A percentile compares a stretch with the other conserved stretches of the same genome.
Conservation (phyloP, 2,113 vertebrate species). For the Pseudois nayaur region DNA sequence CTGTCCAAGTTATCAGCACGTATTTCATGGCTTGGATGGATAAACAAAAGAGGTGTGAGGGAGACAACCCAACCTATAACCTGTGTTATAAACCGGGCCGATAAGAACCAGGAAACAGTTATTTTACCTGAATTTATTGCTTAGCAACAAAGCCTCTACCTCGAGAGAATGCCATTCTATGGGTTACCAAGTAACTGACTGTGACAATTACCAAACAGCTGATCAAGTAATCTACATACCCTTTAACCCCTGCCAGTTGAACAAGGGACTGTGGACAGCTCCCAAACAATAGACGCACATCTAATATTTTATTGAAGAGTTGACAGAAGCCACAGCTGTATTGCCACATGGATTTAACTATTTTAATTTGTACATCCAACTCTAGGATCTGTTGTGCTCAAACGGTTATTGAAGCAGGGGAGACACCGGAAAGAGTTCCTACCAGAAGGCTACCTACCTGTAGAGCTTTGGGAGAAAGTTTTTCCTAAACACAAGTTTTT, state of each 20-base stretch:
- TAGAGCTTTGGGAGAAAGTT: background rate
- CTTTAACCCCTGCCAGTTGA: conserved; percentile 78
- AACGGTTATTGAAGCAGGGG: background rate
- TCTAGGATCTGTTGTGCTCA: background rate
- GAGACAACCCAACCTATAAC: background rate
- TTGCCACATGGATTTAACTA: conserved; percentile 62
- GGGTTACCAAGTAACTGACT: conserved; percentile 78
- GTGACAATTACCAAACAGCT: conserved; percentile 81
- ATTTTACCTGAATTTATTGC: conserved; percentile 80
- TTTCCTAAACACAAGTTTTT: background rate
- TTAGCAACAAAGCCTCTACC: conserved; percentile 79
- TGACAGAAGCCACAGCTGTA: conserved; percentile 76
- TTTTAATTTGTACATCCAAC: conserved; percentile 52
- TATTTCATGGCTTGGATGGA: background rate
- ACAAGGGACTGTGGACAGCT: conserved; percentile 71
- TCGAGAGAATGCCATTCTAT: conserved; percentile 67
- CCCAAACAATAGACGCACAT: conserved; percentile 76
- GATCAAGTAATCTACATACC: conserved; percentile 76
- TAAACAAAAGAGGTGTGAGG: background rate
- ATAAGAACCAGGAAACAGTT: conserved; percentile 68
- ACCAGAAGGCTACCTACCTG: background rate
- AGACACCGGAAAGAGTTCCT: background rate
- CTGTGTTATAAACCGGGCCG: conserved; percentile 28
- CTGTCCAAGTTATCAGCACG: background rate
- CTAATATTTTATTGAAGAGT: conserved; percentile 80